phyloP scores from a whole-genome alignment of 2,113 vertebrate species.

The Dasypus novemcinctus region DNA sequence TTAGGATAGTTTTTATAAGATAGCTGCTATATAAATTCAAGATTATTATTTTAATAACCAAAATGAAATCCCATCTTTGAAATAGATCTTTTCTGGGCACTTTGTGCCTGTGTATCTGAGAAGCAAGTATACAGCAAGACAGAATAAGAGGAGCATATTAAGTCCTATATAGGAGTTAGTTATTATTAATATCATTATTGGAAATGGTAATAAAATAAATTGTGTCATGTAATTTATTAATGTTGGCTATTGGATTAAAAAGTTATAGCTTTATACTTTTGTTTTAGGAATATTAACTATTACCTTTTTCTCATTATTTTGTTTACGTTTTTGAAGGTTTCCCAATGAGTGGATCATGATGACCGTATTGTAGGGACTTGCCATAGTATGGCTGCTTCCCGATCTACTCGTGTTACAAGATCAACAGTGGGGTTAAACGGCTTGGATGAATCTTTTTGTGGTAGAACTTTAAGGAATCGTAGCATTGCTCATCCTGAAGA shows the following conservation, averaged over 20 bases:
- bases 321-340: slow-evolving; percentile 89
- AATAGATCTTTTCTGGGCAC: not conserved
- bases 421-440: slow-evolving; percentile 99
- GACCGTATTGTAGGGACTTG: slow-evolving; percentile 94
- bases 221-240: slow-evolving; percentile 49
- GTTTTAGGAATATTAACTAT: slow-evolving; percentile 68
- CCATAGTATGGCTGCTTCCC: slow-evolving; percentile 99
- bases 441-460: slow-evolving; percentile 99
- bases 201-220: slow-evolving; percentile 52
- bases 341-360: slow-evolving; percentile 95
- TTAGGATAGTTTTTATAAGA: slow-evolving; percentile 12
- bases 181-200: slow-evolving; percentile 35
- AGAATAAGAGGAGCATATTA: not conserved
- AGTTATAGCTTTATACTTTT: slow-evolving; percentile 59
- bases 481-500: slow-evolving; percentile 98
- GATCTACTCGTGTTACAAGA: slow-evolving; percentile 99
- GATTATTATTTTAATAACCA: slow-evolving; percentile 47
- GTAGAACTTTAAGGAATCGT: slow-evolving; percentile 98
- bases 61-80: slow-evolving; percentile 24
- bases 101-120: not conserved
- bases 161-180: slow-evolving; percentile 31
- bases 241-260: slow-evolving; percentile 71
- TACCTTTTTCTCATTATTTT: slow-evolving; percentile 82
- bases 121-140: not conserved
- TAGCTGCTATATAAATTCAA: slow-evolving; percentile 10